Conservation (phyloP, 2,113 vertebrate species). For the Misgurnus mizolepis region DNA sequence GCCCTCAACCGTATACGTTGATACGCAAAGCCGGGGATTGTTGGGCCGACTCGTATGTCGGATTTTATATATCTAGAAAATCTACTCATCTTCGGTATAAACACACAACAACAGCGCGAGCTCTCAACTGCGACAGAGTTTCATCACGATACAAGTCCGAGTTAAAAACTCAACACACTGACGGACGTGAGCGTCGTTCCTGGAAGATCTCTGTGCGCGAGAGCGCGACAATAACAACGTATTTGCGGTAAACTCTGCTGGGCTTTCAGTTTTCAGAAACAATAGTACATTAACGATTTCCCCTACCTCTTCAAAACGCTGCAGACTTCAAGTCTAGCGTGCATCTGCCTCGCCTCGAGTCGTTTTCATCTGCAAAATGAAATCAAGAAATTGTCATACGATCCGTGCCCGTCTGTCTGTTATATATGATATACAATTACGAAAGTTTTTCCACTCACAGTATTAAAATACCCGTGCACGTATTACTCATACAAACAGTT, state of each 20-base stretch:
- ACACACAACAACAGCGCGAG: not conserved
- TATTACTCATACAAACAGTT: not conserved
- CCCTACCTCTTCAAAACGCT: slow-evolving; percentile 62
- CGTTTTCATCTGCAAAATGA: slow-evolving; percentile 66
- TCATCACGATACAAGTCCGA: no score
- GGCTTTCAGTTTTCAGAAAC: slow-evolving; percentile 1
- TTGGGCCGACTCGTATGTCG: slow-evolving; percentile 41
- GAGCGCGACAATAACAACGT: not conserved
- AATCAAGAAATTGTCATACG: not conserved
- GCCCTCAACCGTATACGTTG: slow-evolving; percentile 56
- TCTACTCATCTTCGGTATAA: not conserved
- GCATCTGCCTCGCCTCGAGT: slow-evolving; percentile 53
- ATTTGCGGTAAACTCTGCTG: not conserved
- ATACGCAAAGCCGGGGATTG: slow-evolving; percentile 63
- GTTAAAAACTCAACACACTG: not conserved
- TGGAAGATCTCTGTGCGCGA: not conserved
- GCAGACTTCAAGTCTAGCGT: slow-evolving; percentile 51
- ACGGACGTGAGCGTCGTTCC: not conserved
- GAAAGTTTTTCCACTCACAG: not conserved
- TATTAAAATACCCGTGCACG: not conserved
- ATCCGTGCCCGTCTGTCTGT: not conserved
- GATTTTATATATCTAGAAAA: not conserved
- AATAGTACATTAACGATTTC: slow-evolving; percentile 15
- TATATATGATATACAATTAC: not conserved
- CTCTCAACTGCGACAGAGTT: not conserved